Conservation (phyloP, 2,888 invertebrate genomes). For the Masnerella sp. region DNA sequence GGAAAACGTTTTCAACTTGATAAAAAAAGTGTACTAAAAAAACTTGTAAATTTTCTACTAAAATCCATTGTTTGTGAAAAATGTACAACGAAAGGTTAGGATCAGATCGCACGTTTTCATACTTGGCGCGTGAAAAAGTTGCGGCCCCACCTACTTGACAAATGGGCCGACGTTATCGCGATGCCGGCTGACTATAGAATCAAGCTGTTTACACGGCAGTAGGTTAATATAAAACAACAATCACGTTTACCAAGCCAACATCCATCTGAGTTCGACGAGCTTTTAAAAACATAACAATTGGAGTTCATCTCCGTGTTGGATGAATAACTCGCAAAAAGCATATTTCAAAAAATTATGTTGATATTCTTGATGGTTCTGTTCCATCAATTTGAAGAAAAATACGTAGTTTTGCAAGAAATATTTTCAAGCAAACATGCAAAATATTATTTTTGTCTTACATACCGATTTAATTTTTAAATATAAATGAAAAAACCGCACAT, state of each 20-base stretch:
- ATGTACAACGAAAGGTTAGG: constrained; percentile 33
- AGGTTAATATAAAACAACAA: constrained; percentile 54
- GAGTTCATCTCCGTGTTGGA: constrained; percentile 6
- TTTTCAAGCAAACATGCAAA: too few relatives aligned
- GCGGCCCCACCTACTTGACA: constrained; percentile 25
- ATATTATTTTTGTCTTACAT: too few relatives aligned
- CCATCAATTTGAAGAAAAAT: too few relatives aligned
- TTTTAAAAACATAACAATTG: constrained; percentile 38
- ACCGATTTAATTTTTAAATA: too few relatives aligned
- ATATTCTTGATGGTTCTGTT: too few relatives aligned
- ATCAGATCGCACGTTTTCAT: constrained; percentile 41
- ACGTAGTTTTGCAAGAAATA: background rate
- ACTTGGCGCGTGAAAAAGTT: constrained; percentile 39
- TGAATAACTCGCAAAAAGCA: background rate
- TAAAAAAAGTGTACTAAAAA: too few relatives aligned
- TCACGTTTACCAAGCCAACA: constrained; percentile 21
- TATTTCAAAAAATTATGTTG: background rate
- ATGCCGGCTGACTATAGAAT: constrained; percentile 35
- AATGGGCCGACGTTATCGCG: constrained; percentile 43
- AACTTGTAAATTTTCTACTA: too few relatives aligned
- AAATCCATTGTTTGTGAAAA: constrained; percentile 23
- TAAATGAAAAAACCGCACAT: too few relatives aligned
- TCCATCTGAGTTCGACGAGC: constrained; percentile 32
- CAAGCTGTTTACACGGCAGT: constrained; percentile 46
- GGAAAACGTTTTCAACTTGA: too few relatives aligned